Evolutionary conservation across 2,797 vertebrate species (phyloP), one percentile per base, ranked within the genome.

Genomic region (Brachyrhaphis roseni): DNA sequence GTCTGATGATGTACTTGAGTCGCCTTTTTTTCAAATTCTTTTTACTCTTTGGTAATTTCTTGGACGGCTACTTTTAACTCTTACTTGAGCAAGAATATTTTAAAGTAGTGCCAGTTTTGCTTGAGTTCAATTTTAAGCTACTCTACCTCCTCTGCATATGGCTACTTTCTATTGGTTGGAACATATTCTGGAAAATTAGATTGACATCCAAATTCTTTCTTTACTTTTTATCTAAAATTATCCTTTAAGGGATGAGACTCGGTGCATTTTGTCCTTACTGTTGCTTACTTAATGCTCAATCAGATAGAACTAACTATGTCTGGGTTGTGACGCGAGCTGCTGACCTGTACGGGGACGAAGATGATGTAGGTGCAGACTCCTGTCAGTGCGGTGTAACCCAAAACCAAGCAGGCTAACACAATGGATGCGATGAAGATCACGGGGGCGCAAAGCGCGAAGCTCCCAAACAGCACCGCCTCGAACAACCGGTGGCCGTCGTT

Each of bases 401-500:
- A 89, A 57, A 96, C 87, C 70, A 87, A 84, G 86, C 94, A 96
- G 57, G 95, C 68, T 1, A 96, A 97, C 43, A 89, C 3, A 0
- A 94, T 78, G 2, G 95, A 95, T 4, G 91, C 49, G 0, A 91
- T 8, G 36, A 97, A 88, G 26, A 97, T 86, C 51, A 96, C 31
- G 0, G 95, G 96, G 3, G 91, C 41, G 46, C 87, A 88, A 36
- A 96, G 36, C 8, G 93, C 0, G 55, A 97, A 92, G 28, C 94
- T 94, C 20, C 90, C 93, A 68, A 94, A 94, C 77, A 96, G 7
- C 7, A 91, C 91, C 0, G 96, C 95, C 47, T 97, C 97, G 76
- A 96, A 97, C 43, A 97, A 46, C 31, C 90, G 93, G 84, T 96
- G 94, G 36, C 97, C 95, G 59, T 97, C 97, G 12, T 76, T 95